Conservation (phyloP, 2,113 vertebrate genomes). For the Perca flavescens region DNA sequence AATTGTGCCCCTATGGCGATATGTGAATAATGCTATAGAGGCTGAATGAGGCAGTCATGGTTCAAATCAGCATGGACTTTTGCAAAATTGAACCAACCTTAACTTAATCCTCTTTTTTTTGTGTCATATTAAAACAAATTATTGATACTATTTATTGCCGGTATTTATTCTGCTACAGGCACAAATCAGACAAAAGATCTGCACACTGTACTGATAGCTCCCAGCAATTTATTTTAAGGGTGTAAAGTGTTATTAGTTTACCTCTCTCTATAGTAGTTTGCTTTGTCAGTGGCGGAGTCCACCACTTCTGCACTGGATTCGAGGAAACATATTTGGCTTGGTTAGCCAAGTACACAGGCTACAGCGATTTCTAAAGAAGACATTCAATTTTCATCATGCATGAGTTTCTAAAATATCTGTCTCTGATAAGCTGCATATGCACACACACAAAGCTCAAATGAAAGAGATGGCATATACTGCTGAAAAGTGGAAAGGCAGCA, state of each 20-base stretch:
- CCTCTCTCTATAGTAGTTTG: neutral
- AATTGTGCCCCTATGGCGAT: neutral
- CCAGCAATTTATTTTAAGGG: too few relatives aligned
- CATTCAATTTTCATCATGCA: neutral
- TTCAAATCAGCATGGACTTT: neutral
- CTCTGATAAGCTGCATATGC: neutral
- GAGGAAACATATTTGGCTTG: neutral
- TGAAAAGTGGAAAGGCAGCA: too few relatives aligned
- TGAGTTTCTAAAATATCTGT: neutral
- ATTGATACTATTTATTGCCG: too few relatives aligned
- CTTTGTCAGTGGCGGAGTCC: neutral
- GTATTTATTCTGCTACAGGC: too few relatives aligned
- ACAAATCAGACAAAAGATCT: too few relatives aligned
- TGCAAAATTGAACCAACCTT: too few relatives aligned
- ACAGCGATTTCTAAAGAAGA: neutral
- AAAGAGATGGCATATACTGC: too few relatives aligned
- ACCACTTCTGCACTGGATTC: neutral
- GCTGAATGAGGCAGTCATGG: neutral
- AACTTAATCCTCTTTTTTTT: too few relatives aligned
- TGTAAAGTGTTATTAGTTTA: neutral
- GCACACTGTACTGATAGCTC: too few relatives aligned
- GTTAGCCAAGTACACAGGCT: neutral
- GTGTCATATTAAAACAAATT: too few relatives aligned
- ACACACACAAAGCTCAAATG: neutral
- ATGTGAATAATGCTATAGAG: neutral